These are phyloP conservation scores for Mizuhopecten yessoensis DNA, from an alignment of 1,140 invertebrate genomes.

Conservation along the genomic window DNA sequence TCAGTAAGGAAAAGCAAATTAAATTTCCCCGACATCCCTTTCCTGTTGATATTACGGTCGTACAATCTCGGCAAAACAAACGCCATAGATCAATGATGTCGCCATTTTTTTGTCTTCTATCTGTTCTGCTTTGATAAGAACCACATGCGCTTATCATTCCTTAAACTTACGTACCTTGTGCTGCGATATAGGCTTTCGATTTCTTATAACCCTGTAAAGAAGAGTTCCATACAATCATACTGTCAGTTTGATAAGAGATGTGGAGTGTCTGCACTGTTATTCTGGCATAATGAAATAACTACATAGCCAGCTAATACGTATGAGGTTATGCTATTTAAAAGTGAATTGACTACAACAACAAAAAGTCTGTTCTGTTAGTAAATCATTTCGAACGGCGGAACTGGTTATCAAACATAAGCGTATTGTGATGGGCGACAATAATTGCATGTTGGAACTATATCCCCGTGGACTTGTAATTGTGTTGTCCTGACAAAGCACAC, in stretches of 20 bases:
- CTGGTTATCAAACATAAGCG: neutral
- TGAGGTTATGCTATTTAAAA: neutral
- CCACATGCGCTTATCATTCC: neutral
- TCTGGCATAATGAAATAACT: neutral
- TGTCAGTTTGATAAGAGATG: neutral
- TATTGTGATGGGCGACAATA: neutral
- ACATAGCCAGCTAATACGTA: neutral
- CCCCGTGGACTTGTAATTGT: neutral
- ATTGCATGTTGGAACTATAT: neutral
- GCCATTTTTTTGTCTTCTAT: neutral
- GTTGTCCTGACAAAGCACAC: neutral
- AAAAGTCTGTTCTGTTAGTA: neutral
- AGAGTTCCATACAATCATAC: neutral
- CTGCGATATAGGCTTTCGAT: constrained; percentile 78
- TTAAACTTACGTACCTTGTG: constrained; percentile 75
- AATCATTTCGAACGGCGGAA: neutral
- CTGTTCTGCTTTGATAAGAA: constrained; percentile 4
- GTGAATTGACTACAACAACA: neutral
- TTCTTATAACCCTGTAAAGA: constrained; percentile 78
- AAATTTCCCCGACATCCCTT: neutral
- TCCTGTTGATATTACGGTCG: neutral
- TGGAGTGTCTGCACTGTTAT: neutral
- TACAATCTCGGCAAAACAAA: neutral
- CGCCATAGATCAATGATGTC: neutral
- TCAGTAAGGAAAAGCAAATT: neutral